Evolutionary conservation across 2,888 invertebrate genomes (phyloP).

Genomic region (Darwinula stevensoni): DNA sequence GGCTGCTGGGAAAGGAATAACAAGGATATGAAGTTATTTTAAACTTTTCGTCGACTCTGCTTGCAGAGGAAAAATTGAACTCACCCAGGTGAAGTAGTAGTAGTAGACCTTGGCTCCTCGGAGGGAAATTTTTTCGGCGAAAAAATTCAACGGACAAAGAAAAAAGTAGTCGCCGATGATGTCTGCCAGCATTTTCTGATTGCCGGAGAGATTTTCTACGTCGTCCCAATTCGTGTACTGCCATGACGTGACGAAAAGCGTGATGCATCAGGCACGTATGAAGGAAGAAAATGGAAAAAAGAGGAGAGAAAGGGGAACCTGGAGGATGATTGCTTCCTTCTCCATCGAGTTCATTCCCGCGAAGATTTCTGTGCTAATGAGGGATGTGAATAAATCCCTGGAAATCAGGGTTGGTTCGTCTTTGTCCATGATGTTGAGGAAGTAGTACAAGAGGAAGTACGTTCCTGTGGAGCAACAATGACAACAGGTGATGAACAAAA

Average conservation of each 20-base stretch:
- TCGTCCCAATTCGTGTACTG: constrained; percentile 73
- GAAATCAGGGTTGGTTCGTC: constrained; percentile 52
- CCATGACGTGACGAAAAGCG: constrained; percentile 6
- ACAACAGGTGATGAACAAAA: no score
- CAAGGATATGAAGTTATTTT: no score
- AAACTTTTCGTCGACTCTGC: no score
- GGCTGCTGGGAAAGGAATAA: no score
- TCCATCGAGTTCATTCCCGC: constrained; percentile 55
- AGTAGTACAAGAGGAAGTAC: constrained; percentile 72
- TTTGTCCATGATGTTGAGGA: constrained; percentile 66
- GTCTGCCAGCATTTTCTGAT: constrained; percentile 66
- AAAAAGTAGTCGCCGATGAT: constrained; percentile 84
- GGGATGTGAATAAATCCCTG: constrained; percentile 54
- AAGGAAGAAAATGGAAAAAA: no score
- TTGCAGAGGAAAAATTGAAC: no score
- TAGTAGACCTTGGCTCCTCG: constrained; percentile 47
- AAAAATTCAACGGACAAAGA: constrained; percentile 69
- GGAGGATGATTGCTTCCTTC: constrained; percentile 60
- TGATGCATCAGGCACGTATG: no score
- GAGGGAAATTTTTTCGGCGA: constrained; percentile 51
- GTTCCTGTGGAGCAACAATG: no score
- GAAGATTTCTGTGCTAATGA: constrained; percentile 62
- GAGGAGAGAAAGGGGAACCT: no score
- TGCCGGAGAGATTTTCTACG: constrained; percentile 46
- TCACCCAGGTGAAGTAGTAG: constrained; percentile 7